A percentile compares a stretch with the other conserved stretches of the same genome.
phyloP scores from a whole-genome alignment of 2,113 vertebrate genomes.

The Manacus vitellinus region DNA sequence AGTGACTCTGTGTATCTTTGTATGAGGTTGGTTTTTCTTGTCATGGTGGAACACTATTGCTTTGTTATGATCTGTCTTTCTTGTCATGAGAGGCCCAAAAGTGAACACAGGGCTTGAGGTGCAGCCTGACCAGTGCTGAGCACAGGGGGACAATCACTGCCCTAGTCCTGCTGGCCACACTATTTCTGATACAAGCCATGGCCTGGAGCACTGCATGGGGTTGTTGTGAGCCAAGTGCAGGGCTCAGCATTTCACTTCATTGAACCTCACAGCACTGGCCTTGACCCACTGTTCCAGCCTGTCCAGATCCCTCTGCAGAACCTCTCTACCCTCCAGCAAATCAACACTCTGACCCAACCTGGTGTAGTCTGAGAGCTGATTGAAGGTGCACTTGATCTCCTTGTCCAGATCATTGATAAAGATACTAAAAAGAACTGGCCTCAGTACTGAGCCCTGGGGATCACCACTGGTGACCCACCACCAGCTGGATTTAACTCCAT shows the following conservation, averaged over 20 bases:
- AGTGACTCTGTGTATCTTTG: not conserved
- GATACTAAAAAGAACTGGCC: not conserved
- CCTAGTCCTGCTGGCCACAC: not conserved
- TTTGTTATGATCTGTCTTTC: not conserved
- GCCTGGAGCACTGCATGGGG: not conserved
- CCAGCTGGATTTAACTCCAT: not conserved
- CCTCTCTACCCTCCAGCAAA: not conserved
- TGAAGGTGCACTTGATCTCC: not conserved
- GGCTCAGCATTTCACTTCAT: not conserved
- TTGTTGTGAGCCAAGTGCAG: not conserved
- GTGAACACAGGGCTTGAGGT: not conserved
- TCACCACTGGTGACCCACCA: not conserved
- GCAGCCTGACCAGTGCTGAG: not conserved
- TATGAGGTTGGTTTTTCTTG: not conserved
- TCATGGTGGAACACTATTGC: not conserved
- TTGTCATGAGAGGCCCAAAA: not conserved
- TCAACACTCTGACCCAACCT: not conserved
- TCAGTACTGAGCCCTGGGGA: not conserved
- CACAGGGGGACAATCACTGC: not conserved
- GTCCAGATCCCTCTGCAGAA: not conserved
- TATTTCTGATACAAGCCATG: not conserved
- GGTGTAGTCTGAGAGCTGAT: not conserved
- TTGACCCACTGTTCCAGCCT: not conserved
- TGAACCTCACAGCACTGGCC: not conserved
- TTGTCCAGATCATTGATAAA: not conserved